These are phyloP conservation scores for Semibalanus balanoides DNA, from an alignment of 1,140 invertebrate species.

Conservation along the genomic window DNA sequence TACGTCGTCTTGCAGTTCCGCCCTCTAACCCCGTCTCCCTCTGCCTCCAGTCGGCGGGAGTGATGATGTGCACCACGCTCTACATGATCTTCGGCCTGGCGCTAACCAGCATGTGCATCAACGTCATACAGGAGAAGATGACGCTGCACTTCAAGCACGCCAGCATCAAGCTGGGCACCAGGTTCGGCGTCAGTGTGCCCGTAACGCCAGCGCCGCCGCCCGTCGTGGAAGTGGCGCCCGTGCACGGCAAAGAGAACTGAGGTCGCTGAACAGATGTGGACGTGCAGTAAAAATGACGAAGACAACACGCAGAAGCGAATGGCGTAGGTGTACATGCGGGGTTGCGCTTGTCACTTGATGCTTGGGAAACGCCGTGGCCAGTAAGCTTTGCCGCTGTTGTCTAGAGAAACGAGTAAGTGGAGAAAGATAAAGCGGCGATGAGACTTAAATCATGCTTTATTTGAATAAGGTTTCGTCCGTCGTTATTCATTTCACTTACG, in stretches of 20 bases:
- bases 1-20: background rate
- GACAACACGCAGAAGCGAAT: too few relatives aligned
- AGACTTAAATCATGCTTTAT: too few relatives aligned
- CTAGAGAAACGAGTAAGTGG: too few relatives aligned
- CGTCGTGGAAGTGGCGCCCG: background rate
- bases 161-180: constrained; percentile 68
- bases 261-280: too few relatives aligned
- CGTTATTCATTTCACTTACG: too few relatives aligned
- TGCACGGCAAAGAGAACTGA: background rate
- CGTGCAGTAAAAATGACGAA: too few relatives aligned
- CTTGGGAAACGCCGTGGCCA: too few relatives aligned
- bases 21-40: background rate
- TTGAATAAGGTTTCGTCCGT: too few relatives aligned
- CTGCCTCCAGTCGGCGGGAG: background rate
- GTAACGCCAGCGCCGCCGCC: constrained; percentile 20
- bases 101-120: constrained; percentile 92
- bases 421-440: too few relatives aligned
- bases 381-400: too few relatives aligned
- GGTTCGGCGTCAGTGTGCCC: constrained; percentile 57
- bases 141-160: constrained; percentile 69
- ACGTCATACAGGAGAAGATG: constrained; percentile 76
- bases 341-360: too few relatives aligned
- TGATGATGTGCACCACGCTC: constrained; percentile 81
- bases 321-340: too few relatives aligned
- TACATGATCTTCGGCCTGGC: constrained; percentile 88